Evolutionary conservation across 92 coral and sea anemone genomes (phyloP), one percentile per base, ranked within the genome.

Genomic region (Hydrozoanthus gracilis): DNA sequence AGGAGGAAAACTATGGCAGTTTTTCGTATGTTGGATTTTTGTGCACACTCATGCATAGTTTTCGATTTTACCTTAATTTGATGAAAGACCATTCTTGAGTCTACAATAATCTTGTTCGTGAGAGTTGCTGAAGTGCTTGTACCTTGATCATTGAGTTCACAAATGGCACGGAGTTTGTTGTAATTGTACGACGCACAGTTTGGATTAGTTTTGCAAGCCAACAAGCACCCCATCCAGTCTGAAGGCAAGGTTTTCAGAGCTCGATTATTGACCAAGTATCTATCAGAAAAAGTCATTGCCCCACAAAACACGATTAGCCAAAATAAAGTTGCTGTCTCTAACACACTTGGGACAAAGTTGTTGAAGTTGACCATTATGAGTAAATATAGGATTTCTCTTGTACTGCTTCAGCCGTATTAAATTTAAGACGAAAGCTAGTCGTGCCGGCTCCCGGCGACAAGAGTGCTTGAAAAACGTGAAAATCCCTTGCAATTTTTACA

Each of bases 1-100:
- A 54, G 61, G 61, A 54, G 9, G 9, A 54, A 54, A 54, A 54
- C 61, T 54, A 13, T 13, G 61, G 39, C 39, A 27, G 39, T 27
- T 27, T 27, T 27, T 27, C 61, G 8, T 8, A 54, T 54, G 9
- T 7, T 54, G 13, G 61, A 0, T 54, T 54, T 7, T 54, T 54
- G 8, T 54, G 61, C 8, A 54, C 13, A 54, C 13, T 54, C 13
- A 54, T 54, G 39, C 39, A 54, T 54, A 13, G 61, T 60, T 15
- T 60, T 60, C n/a, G 67, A 4, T 5, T 7, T 27, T 73, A 48
- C 78, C 78, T 48, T 73, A 48, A 73, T 73, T 73, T 73, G 78
- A 73, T 73, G 78, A 48, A 73, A 73, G 17, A 73, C 78, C 78
- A 73, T 73, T 18, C 78, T 73, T 73, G 78, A n/a, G 44, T 73